These are phyloP conservation scores for Homarus americanus DNA, from an alignment of 1,140 invertebrate species.

Conservation along the genomic window DNA sequence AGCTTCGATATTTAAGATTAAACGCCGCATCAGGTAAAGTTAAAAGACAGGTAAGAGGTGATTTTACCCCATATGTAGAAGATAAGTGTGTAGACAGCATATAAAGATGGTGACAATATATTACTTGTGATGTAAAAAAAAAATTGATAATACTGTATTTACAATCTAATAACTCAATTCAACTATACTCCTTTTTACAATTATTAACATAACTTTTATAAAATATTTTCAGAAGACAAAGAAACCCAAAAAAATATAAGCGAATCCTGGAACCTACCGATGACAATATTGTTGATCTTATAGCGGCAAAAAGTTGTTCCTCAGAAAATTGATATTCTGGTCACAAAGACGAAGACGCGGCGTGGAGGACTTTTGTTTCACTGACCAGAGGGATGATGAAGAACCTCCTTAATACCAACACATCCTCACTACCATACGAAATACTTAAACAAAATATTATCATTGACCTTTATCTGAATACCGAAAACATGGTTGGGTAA, in stretches of 20 bases:
- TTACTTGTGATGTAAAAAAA: background rate
- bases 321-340: slow-evolving; percentile 32
- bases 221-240: no score
- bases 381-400: background rate
- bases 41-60: no score
- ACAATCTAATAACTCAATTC: no score
- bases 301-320: background rate
- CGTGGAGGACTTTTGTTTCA: background rate
- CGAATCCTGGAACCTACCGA: slow-evolving; percentile 29
- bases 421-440: no score
- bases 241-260: background rate
- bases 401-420: background rate
- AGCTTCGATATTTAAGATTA: background rate
- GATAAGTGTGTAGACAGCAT: slow-evolving; percentile 34
- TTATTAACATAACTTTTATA: no score
- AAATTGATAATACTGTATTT: slow-evolving; percentile 26
- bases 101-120: slow-evolving; percentile 51
- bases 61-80: slow-evolving; percentile 1
- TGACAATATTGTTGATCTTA: slow-evolving; percentile 51
- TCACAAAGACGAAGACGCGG: background rate
- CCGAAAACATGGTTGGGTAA: no score
- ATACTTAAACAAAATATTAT: no score
- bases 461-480: no score
- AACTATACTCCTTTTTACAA: no score
- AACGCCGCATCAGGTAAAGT: background rate